Percentiles rank a stretch among this genome's conserved stretches.
Conservation (phyloP, 2,888 invertebrate genomes). For the Trichopoda pennipes region DNA sequence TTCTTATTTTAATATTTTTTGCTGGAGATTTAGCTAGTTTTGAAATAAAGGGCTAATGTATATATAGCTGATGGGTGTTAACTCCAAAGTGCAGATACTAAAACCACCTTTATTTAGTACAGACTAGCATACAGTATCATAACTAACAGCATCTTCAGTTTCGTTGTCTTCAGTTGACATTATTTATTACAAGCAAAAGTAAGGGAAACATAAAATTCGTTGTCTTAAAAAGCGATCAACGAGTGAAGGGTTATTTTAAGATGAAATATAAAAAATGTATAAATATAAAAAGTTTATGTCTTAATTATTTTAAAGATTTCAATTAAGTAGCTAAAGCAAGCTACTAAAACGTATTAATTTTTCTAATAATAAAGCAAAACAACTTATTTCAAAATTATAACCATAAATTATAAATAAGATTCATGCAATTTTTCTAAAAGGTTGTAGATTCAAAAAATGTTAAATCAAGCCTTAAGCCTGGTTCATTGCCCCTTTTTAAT, state of each 20-base stretch:
- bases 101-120: slow-evolving; percentile 59
- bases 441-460: too few relatives aligned
- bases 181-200: slow-evolving; percentile 58
- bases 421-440: too few relatives aligned
- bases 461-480: too few relatives aligned
- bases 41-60: slow-evolving; percentile 11
- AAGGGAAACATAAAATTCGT: slow-evolving; percentile 24
- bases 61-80: slow-evolving; percentile 47
- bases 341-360: too few relatives aligned
- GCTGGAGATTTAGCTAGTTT: slow-evolving; percentile 32
- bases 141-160: slow-evolving; percentile 25
- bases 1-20: not conserved
- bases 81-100: slow-evolving; percentile 59
- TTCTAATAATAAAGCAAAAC: too few relatives aligned
- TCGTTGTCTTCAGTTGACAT: slow-evolving; percentile 50
- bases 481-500: too few relatives aligned
- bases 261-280: slow-evolving; percentile 4
- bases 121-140: slow-evolving; percentile 33
- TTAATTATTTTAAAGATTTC: slow-evolving; percentile 45
- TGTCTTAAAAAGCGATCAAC: slow-evolving; percentile 6
- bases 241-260: slow-evolving; percentile 19
- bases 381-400: too few relatives aligned
- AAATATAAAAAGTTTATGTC: slow-evolving; percentile 22
- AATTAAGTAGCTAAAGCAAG: not conserved
- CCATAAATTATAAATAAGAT: too few relatives aligned